These are phyloP conservation scores for Poecile montanus DNA, from an alignment of 2,797 vertebrate genomes.

Conservation along the genomic window DNA sequence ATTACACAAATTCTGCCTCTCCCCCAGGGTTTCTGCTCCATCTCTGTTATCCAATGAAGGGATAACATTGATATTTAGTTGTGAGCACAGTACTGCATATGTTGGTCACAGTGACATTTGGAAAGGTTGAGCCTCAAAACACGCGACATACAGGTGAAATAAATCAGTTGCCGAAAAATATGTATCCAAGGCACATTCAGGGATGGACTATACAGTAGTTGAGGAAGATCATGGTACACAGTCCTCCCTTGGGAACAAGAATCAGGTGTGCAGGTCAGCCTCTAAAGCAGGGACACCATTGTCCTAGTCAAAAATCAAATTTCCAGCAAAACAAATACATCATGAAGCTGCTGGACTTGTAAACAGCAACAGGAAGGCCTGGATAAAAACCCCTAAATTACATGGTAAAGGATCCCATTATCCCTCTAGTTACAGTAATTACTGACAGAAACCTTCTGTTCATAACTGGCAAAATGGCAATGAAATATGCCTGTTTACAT, in stretches of 20 bases:
- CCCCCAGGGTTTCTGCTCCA: neutral
- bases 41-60: neutral
- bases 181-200: neutral
- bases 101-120: accelerated
- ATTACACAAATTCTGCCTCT: neutral
- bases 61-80: neutral
- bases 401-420: neutral
- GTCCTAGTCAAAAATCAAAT: neutral
- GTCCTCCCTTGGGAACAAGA: neutral
- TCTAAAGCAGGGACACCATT: neutral
- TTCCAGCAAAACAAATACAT: neutral
- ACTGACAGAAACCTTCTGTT: neutral
- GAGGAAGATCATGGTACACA: neutral
- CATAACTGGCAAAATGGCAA: neutral
- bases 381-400: neutral
- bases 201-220: neutral
- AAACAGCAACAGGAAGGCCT: neutral
- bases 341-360: neutral
- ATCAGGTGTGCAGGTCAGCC: neutral
- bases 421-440: neutral
- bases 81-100: no score
- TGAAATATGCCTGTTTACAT: neutral
- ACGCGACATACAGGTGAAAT: neutral
- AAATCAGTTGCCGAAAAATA: neutral
- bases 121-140: neutral